phyloP scores from a whole-genome alignment of 2,797 vertebrate species.

The Enteromius trimaculatus region DNA sequence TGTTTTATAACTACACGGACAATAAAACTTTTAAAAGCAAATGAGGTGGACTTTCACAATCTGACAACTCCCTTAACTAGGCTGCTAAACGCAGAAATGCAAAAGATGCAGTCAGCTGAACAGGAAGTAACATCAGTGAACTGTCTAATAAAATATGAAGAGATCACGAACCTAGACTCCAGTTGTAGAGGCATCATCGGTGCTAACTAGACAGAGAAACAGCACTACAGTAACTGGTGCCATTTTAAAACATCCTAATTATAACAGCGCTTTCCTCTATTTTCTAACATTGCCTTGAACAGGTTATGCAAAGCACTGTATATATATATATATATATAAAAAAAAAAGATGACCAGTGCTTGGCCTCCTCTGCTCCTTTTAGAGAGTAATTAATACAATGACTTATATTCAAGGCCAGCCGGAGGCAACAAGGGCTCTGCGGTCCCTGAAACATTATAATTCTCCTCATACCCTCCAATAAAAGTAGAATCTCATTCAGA shows the following conservation, averaged over 20 bases:
- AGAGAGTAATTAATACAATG: background rate
- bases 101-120: background rate
- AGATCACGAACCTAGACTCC: background rate
- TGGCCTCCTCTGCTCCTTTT: background rate
- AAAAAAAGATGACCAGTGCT: background rate
- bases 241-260: slow-evolving; percentile 3
- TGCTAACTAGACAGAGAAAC: background rate
- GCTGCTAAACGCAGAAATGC: background rate
- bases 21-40: background rate
- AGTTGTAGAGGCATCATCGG: background rate
- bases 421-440: background rate
- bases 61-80: background rate
- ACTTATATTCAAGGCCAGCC: slow-evolving; percentile 31
- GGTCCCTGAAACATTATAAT: slow-evolving; percentile 42
- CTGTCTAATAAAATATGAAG: background rate
- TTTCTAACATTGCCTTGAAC: background rate
- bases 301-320: background rate
- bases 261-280: background rate
- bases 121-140: background rate
- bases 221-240: background rate
- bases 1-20: too few species aligned
- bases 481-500: slow-evolving; percentile 32
- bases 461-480: slow-evolving; percentile 40
- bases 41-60: background rate
- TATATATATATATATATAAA: too few species aligned